These are phyloP conservation scores for Siphamia tubifer DNA, from an alignment of 2,113 vertebrate species.

Conservation along the genomic window DNA sequence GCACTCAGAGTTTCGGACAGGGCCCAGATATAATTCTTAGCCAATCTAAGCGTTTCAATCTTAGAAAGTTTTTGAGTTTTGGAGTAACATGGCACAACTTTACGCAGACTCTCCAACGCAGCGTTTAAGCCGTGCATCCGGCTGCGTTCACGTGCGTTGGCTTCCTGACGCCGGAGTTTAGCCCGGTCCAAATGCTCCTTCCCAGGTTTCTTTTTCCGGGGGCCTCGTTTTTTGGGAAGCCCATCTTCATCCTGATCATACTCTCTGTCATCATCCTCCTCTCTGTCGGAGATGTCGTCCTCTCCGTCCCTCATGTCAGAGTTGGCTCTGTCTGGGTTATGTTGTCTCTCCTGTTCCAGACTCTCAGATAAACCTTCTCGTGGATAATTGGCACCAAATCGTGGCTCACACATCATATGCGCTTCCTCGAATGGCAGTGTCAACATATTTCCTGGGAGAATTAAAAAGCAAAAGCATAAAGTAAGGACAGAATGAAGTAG, in stretches of 20 bases:
- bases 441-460: conserved; percentile 90
- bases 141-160: conserved; percentile 93
- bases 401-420: conserved; percentile 91
- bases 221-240: conserved; percentile 86
- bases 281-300: conserved; percentile 90
- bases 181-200: conserved; percentile 88
- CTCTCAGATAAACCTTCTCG: conserved; percentile 88
- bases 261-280: conserved; percentile 88
- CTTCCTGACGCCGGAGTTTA: conserved; percentile 92
- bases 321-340: conserved; percentile 81
- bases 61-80: conserved; percentile 99
- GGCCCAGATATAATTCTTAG: conserved; percentile 99
- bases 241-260: conserved; percentile 89
- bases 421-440: conserved; percentile 97
- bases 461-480: conserved; percentile 70
- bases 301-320: conserved; percentile 82
- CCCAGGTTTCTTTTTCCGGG: conserved; percentile 89
- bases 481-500: conserved; percentile 4
- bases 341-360: conserved; percentile 80
- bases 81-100: conserved; percentile 98
- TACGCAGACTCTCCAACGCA: conserved; percentile 95
- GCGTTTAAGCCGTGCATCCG: conserved; percentile 97
- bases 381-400: conserved; percentile 92
- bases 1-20: conserved; percentile 96
- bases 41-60: conserved; percentile 96